Base-by-base conservation (phyloP, 2,888 invertebrate species). In the Caenorhabditis uteleia region DNA sequence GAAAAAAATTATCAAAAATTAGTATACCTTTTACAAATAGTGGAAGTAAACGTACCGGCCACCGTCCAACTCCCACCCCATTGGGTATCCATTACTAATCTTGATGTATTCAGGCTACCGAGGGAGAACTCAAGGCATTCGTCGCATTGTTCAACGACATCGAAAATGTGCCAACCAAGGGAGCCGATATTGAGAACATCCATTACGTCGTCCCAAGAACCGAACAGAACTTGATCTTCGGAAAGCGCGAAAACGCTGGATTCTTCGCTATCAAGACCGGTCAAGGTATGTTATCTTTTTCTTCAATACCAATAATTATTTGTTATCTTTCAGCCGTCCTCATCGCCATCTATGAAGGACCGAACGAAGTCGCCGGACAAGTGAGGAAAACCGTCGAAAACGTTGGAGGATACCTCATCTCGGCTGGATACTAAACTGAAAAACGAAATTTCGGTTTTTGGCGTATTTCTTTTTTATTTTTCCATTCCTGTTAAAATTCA, bases 151-250 rank as follows among this genome's bases (percentile, higher is more conserved):
- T 80, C 68, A 53, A 70, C 44, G 64, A 78, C 47, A 34, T 78
- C 46, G 43, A 10, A 21, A 43, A 29, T 23, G 68, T 64, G 20
- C 78, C 78, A 23, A 14, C 62, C 16, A 56, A 60, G n/a, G 79
- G 79, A 50, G 71, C 70, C 43, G 79, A 79, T 45, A 66, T 79
- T 18, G 79, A 74, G 66, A 64, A 77, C 20, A 40, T 77, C 21
- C 82, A 82, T 68, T 82, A 83, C 71, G 75, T 82, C 27, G 82
- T 82, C 36, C 82, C 82, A 20, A 68, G 78, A 34, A 64, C 70
- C 43, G 82, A 82, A 45, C 79, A 80, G 38, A 74, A 73, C 49
- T 70, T 82, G 44, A 78, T 82, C 56, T 82, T 82, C 61, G 82
- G 82, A 43, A 82, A 82, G 70, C 69, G 73, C 48, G 77, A 72